Base-by-base conservation (phyloP, 2,113 vertebrate species). In the Amphilophus citrinellus region DNA sequence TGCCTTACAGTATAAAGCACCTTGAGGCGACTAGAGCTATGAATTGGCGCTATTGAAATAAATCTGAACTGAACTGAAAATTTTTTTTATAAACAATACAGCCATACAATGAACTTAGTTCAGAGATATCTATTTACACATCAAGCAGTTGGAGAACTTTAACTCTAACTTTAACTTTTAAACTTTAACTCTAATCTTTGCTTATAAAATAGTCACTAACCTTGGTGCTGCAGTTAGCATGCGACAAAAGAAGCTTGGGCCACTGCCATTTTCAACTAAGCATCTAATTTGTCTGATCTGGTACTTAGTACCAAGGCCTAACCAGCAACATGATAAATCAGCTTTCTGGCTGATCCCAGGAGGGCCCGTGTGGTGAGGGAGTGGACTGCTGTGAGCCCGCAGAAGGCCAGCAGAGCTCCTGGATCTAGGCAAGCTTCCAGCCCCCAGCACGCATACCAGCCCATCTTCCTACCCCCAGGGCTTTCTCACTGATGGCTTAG, bases 391-490 rank as follows among this genome's bases (percentile, higher is more conserved):
- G 77, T 85, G 76, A 86, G 80, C 79, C 83, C 76, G 60, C 82
- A 87, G 86, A 91, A 89, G 83, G 89, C 90, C 92, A 91, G 87
- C 88, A 83, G 75, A 86, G 85, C 91, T 93, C 89, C 87, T 91
- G 88, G 80, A 88, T 89, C 79, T 83, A 91, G 95, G 94, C 94
- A 89, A 57, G 79, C 62, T 68, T 95, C 94, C 94, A 96, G 93
- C 91, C 90, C 86, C 89, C 92, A 94, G 94, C 95, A 94, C 87
- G 93, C 94, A 95, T 90, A 93, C 92, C 93, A 94, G 92, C 91
- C 92, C 95, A 95, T 95, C 95, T 94, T 96, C 94, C 95, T 95
- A 95, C 92, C 94, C 93, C 77, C 58, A 68, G 94, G 93, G 89
- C 85, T 87, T 92, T 92, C 94, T 92, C 93, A 93, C 91, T 94